Evolutionary conservation across 1,140 invertebrate genomes (phyloP).

Genomic region (Anoplolepis gracilipes): DNA sequence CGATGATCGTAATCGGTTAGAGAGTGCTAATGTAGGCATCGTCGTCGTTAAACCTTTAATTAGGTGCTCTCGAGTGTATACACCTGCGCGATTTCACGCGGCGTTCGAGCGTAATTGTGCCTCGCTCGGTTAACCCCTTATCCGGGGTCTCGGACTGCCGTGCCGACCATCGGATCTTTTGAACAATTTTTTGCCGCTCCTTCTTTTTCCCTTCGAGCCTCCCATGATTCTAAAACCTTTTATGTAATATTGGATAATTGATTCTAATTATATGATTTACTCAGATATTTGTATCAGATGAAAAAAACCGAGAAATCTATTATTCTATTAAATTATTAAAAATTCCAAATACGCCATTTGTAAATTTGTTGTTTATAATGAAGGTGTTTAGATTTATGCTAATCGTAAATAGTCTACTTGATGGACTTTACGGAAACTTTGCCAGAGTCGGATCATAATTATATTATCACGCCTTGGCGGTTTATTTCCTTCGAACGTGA

Average conservation of each 20-base stretch:
- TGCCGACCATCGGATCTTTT: conserved; percentile 66
- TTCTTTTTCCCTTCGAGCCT: conserved; percentile 22
- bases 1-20: conserved; percentile 45
- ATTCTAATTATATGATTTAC: neutral
- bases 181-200: conserved; percentile 21
- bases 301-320: no score
- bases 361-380: conserved; percentile 23
- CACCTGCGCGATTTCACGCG: conserved; percentile 79
- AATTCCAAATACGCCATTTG: neutral
- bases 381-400: conserved; percentile 44
- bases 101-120: conserved; percentile 73
- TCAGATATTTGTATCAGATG: neutral
- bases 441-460: conserved; percentile 35
- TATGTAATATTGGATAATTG: conserved; percentile 1
- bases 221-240: conserved; percentile 42
- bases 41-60: conserved; percentile 70
- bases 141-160: conserved; percentile 60
- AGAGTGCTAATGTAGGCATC: conserved; percentile 64
- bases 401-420: conserved; percentile 21
- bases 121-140: conserved; percentile 78
- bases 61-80: conserved; percentile 65
- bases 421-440: conserved; percentile 27
- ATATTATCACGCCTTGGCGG: conserved; percentile 36
- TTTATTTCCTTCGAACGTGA: conserved; percentile 39
- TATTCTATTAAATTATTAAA: no score